These are phyloP conservation scores for Epistrophe eligans DNA, from an alignment of 2,888 invertebrate species.

Conservation along the genomic window DNA sequence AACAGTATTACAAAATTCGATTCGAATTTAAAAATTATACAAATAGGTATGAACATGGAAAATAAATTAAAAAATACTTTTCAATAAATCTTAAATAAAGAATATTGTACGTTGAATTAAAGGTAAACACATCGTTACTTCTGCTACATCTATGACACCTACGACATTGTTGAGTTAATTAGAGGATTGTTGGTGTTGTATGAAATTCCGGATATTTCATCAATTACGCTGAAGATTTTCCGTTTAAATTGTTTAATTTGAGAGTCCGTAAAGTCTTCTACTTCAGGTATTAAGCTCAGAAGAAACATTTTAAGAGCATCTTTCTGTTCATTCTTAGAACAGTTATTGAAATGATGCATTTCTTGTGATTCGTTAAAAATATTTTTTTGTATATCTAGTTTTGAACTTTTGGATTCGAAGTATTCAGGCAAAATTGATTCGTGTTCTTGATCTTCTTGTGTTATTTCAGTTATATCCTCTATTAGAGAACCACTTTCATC, in stretches of 20 bases:
- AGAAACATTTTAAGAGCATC: constrained; percentile 24
- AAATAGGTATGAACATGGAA: too few species aligned
- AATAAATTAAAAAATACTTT: background rate
- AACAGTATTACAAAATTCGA: too few species aligned
- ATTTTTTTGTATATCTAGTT: background rate
- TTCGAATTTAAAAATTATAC: too few species aligned
- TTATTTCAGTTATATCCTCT: background rate
- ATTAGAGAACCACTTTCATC: background rate
- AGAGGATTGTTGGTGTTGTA: background rate
- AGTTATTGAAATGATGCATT: too few species aligned
- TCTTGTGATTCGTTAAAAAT: background rate
- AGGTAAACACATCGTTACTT: background rate
- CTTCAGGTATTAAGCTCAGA: constrained; percentile 19
- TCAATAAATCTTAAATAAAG: background rate
- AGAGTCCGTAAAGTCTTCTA: background rate
- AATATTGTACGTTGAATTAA: background rate
- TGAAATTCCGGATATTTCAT: constrained; percentile 2
- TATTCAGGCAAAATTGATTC: background rate
- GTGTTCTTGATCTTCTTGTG: background rate
- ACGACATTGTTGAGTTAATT: background rate
- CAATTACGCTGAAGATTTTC: constrained; percentile 1
- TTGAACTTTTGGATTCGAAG: background rate
- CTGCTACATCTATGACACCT: background rate
- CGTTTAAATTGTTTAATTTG: constrained; percentile 17
- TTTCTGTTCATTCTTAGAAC: background rate